Conservation (phyloP, 2,888 invertebrate genomes). For the Melinaea marsaeus region DNA sequence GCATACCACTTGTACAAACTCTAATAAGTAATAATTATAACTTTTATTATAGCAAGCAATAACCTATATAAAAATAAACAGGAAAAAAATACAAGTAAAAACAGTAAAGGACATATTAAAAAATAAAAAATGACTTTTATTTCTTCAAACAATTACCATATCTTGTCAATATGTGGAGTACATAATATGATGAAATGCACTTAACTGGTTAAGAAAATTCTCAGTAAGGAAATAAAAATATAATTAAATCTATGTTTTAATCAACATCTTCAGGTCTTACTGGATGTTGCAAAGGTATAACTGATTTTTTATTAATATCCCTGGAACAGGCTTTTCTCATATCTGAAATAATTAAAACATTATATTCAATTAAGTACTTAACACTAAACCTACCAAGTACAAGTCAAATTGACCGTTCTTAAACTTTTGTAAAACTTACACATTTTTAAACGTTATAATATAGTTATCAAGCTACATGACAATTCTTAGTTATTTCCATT, state of each 20-base stretch:
- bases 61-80: too few species aligned
- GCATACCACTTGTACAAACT: too few species aligned
- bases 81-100: too few species aligned
- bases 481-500: too few species aligned
- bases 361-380: background rate
- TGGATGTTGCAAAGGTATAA: constrained; percentile 95
- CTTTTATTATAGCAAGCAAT: too few species aligned
- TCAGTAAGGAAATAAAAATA: constrained; percentile 16
- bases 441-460: too few species aligned
- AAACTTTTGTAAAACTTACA: too few species aligned
- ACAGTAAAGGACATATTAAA: too few species aligned
- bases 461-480: too few species aligned
- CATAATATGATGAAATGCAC: background rate
- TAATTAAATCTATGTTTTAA: constrained; percentile 44
- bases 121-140: too few species aligned
- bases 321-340: constrained; percentile 98
- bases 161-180: background rate
- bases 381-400: background rate
- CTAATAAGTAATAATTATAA: too few species aligned
- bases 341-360: constrained; percentile 80
- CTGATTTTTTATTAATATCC: constrained; percentile 93
- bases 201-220: background rate
- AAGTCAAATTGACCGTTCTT: too few species aligned
- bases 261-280: constrained; percentile 97
- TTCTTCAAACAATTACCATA: background rate